A percentile compares a stretch with the other conserved stretches of the same genome.
phyloP scores from a whole-genome alignment of 2,888 invertebrate genomes.

The Temnothorax rugatulus region DNA sequence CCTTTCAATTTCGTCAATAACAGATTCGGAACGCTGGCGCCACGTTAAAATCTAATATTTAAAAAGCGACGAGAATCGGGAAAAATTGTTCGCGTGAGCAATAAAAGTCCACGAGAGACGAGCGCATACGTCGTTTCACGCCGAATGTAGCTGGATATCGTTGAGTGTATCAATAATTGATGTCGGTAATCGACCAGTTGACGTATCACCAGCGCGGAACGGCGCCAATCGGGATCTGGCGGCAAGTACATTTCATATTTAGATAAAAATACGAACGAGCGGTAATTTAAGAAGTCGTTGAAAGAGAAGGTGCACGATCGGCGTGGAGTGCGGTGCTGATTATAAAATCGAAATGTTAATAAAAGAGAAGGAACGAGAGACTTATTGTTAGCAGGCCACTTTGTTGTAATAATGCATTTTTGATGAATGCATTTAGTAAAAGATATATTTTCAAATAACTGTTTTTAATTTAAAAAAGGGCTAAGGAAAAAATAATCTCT shows the following conservation, averaged over 20 bases:
- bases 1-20: constrained; percentile 59
- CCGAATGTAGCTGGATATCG: constrained; percentile 57
- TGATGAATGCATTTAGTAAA: neutral
- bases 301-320: constrained; percentile 21
- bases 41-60: constrained; percentile 61
- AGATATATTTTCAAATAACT: neutral
- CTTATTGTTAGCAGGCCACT: too few relatives aligned
- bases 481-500: neutral
- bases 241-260: constrained; percentile 53
- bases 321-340: constrained; percentile 58
- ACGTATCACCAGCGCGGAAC: constrained; percentile 52
- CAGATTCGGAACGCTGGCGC: constrained; percentile 51
- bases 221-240: constrained; percentile 1
- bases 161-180: constrained; percentile 61
- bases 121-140: constrained; percentile 43
- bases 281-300: constrained; percentile 60
- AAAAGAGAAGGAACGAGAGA: constrained; percentile 21
- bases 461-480: neutral
- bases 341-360: constrained; percentile 69
- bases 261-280: constrained; percentile 60
- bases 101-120: constrained; percentile 52
- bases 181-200: constrained; percentile 63
- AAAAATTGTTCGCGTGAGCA: constrained; percentile 54
- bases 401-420: neutral
- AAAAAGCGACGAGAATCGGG: constrained; percentile 54